Evolutionary conservation across 53 echinoderm and acorn worm genomes (phyloP).

Genomic region (Crossaster papposus): DNA sequence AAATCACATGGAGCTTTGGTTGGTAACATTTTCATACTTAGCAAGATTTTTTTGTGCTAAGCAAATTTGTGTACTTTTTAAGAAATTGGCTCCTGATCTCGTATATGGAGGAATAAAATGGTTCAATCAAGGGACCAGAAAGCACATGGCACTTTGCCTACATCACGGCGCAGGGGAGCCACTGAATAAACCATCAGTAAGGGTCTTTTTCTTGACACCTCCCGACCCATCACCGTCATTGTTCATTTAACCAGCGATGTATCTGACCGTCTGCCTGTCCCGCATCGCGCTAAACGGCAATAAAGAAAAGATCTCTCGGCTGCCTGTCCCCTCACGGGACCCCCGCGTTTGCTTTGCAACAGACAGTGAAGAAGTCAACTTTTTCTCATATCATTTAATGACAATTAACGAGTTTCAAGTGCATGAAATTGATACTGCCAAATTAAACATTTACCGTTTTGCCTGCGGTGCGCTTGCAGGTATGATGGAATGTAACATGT

Average conservation of each 20-base stretch:
- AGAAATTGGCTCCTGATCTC: neutral
- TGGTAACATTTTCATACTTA: too few species aligned
- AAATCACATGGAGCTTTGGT: too few species aligned
- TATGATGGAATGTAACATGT: conserved; percentile 13
- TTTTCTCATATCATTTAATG: neutral
- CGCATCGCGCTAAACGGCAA: conserved; percentile 19
- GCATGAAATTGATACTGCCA: conserved; percentile 5
- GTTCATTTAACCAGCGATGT: conserved; percentile 41
- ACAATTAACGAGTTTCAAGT: neutral
- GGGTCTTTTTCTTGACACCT: conserved; percentile 7
- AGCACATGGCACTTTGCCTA: neutral
- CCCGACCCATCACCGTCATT: conserved; percentile 28
- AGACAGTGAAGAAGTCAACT: neutral
- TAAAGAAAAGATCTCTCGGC: neutral
- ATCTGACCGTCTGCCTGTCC: neutral
- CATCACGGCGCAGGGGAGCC: neutral
- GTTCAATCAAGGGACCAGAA: neutral
- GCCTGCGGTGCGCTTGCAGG: neutral
- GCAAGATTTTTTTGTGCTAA: too few species aligned
- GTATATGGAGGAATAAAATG: neutral
- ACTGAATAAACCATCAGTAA: conserved; percentile 17
- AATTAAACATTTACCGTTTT: conserved; percentile 1
- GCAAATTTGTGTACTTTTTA: too few species aligned
- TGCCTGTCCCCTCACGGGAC: neutral
- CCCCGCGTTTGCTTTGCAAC: neutral